Evolutionary conservation across 2,113 vertebrate species (phyloP), one percentile per base, ranked within the genome.

Genomic region (Propithecus coquereli): DNA sequence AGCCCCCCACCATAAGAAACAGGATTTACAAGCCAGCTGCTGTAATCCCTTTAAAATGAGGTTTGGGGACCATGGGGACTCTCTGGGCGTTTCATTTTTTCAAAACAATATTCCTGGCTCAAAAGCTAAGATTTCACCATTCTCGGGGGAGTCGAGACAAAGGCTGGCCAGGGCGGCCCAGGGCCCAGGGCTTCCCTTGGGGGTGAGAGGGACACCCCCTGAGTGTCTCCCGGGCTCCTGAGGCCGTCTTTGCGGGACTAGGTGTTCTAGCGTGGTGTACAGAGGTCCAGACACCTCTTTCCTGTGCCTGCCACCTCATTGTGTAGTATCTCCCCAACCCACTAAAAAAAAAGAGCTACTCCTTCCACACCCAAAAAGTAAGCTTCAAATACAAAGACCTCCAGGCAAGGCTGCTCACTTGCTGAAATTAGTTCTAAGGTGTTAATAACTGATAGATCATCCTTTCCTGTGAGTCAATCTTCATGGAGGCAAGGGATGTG

Each of bases 11-110:
- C 97, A 97, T 98, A 98, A 97, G 98, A 98, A 98, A 97, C 91
- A 95, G 96, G 94, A 97, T 98, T 99, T 98, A 98, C 97, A 98
- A 98, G 98, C 98, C 95, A 96, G 98, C 98, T 95, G 82, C 98
- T 65, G 14, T 98, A 98, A 99, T 98, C 98, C 98, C 96, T 98
- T 98, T 98, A 98, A 99, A 99, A 99, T 99, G 98, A 98, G 97
- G 90, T 98, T 98, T 96, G 94, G 89, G 97, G 94, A 93, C 91
- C 83, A 66, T 23, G n/a, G 96, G 92, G 93, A 98, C 98, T 98
- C 97, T 90, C 84, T 34, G 95, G 87, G 95, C 95, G 52, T 98
- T 97, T 98, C 73, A 61, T 90, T 97, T 98, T 92, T 87, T 93
- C 89, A 94, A 96, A 96, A 93, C 30, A 85, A 73, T 89, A 97